A percentile compares a stretch with the other conserved stretches of the same genome.
phyloP scores from a whole-genome alignment of 1,140 invertebrate species.

The Cydia splendana region DNA sequence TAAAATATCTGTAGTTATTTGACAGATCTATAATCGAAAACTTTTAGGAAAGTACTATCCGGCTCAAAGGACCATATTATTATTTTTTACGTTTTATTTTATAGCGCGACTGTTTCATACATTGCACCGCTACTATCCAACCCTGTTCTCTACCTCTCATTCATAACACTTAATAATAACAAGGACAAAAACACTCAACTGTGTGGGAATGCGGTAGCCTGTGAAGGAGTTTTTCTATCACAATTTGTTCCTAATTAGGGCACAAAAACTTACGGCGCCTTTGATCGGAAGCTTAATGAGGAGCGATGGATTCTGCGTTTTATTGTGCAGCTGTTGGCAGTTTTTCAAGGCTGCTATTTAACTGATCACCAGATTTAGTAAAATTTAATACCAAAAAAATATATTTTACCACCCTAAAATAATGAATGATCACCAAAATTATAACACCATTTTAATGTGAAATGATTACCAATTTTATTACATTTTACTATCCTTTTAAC shows the following conservation, averaged over 20 bases:
- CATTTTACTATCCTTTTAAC: too few relatives aligned
- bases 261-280: slow-evolving; percentile 5
- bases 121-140: background rate
- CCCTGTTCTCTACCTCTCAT: background rate
- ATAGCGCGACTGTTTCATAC: background rate
- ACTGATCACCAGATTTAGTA: too few relatives aligned
- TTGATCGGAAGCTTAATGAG: slow-evolving; percentile 24
- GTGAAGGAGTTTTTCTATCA: slow-evolving; percentile 10
- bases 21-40: too few relatives aligned
- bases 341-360: too few relatives aligned
- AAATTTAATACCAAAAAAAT: too few relatives aligned
- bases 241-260: slow-evolving; percentile 30
- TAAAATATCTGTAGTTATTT: too few relatives aligned
- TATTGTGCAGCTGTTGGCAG: slow-evolving; percentile 2
- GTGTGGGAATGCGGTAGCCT: background rate
- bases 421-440: too few relatives aligned
- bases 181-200: background rate
- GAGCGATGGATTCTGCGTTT: slow-evolving; percentile 10
- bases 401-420: too few relatives aligned
- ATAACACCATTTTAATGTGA: too few relatives aligned
- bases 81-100: background rate
- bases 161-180: background rate
- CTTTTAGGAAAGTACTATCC: background rate
- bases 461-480: too few relatives aligned
- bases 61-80: background rate